Evolutionary conservation across 2,888 invertebrate genomes (phyloP).

Genomic region (Pandemis cinnamomeana): DNA sequence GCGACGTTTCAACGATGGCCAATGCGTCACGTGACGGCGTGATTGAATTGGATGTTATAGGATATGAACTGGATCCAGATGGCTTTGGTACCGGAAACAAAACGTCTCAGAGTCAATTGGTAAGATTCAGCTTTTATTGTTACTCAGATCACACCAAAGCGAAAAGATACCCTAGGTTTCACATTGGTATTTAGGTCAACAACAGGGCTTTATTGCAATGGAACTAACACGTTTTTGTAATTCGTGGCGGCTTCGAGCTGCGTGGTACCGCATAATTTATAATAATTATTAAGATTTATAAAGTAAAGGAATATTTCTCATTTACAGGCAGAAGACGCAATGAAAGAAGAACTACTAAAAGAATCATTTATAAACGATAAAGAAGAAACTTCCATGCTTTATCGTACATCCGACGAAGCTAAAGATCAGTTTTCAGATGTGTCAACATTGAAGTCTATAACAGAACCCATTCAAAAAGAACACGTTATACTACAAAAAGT

Average conservation of each 20-base stretch:
- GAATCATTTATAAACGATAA: slow-evolving; percentile 63
- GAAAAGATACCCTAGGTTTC: no score
- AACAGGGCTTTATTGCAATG: no score
- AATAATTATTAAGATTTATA: not conserved
- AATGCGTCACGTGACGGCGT: slow-evolving; percentile 38
- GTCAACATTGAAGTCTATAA: slow-evolving; percentile 13
- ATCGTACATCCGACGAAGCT: slow-evolving; percentile 41
- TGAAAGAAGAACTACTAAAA: slow-evolving; percentile 69
- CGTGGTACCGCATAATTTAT: not conserved
- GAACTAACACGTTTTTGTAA: no score
- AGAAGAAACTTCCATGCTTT: slow-evolving; percentile 53
- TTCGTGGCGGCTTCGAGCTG: not conserved
- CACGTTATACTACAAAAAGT: slow-evolving; percentile 40
- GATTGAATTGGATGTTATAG: slow-evolving; percentile 48
- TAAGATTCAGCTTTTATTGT: slow-evolving; percentile 50
- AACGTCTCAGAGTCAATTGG: slow-evolving; percentile 67
- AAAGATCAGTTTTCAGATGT: slow-evolving; percentile 31
- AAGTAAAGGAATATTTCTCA: not conserved
- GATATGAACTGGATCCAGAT: slow-evolving; percentile 50
- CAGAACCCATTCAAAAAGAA: slow-evolving; percentile 30
- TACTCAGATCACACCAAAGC: no score
- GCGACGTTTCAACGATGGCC: slow-evolving; percentile 39
- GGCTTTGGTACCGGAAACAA: slow-evolving; percentile 50
- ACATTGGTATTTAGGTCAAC: not conserved
- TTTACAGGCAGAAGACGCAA: slow-evolving; percentile 72